Conservation (phyloP, 2,113 vertebrate genomes). For the Calidris pygmaea region DNA sequence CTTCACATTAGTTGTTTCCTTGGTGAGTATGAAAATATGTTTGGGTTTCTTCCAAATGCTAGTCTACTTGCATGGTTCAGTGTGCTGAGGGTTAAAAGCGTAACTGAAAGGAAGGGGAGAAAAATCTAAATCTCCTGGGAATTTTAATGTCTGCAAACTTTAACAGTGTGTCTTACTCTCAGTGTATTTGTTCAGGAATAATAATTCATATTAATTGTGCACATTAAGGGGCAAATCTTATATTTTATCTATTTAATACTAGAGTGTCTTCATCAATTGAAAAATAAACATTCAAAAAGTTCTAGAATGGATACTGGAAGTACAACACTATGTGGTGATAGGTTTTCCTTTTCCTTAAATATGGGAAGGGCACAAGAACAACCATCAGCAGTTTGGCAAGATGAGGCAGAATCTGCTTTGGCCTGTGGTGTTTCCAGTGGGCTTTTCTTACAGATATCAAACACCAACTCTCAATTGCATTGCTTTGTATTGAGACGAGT, state of each 20-base stretch:
- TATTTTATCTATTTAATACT: not conserved
- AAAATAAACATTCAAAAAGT: not conserved
- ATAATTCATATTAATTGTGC: not conserved
- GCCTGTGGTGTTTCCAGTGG: not conserved
- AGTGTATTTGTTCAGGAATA: not conserved
- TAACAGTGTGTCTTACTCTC: not conserved
- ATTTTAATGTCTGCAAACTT: not conserved
- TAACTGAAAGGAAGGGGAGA: not conserved
- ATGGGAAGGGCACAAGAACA: not conserved
- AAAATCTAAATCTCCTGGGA: not conserved
- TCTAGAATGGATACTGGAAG: not conserved
- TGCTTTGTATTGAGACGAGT: not conserved
- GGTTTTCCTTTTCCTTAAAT: not conserved
- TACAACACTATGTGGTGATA: not conserved
- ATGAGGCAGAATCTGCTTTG: not conserved
- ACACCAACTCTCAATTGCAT: not conserved
- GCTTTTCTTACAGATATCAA: not conserved
- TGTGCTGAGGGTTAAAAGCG: not conserved
- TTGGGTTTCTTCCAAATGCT: not conserved
- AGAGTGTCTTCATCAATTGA: not conserved
- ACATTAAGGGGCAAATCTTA: not conserved
- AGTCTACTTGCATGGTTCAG: not conserved
- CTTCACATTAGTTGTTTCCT: slow-evolving; percentile 91
- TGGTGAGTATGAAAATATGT: slow-evolving; percentile 82
- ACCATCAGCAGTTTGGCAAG: not conserved